phyloP scores from a whole-genome alignment of 1,140 invertebrate genomes.

The Trissolcus basalis region DNA sequence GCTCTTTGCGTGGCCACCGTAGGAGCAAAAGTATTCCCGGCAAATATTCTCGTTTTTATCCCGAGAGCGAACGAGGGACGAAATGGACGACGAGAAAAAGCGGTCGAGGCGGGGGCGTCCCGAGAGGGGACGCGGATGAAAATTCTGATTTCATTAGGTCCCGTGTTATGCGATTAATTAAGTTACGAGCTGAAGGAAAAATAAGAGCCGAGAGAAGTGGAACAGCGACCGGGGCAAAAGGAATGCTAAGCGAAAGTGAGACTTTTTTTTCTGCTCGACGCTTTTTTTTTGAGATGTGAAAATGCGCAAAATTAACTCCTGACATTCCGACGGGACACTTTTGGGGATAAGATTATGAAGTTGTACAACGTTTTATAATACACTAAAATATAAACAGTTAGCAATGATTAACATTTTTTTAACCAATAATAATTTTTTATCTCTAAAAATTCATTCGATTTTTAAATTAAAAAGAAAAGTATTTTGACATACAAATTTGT shows the following conservation, averaged over 20 bases:
- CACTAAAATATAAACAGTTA: too few relatives aligned
- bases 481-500: too few relatives aligned
- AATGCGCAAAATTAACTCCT: constrained; percentile 69
- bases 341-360: constrained; percentile 39
- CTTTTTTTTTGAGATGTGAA: constrained; percentile 43
- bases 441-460: too few relatives aligned
- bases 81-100: constrained; percentile 63
- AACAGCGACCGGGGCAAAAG: constrained; percentile 28
- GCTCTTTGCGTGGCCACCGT: constrained; percentile 35
- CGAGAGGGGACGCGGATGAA: constrained; percentile 60
- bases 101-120: constrained; percentile 25
- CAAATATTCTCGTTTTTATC: constrained; percentile 73
- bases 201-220: constrained; percentile 68
- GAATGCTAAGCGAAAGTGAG: constrained; percentile 51
- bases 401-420: too few relatives aligned
- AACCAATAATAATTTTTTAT: background rate
- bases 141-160: constrained; percentile 76
- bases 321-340: constrained; percentile 65
- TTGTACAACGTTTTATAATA: too few relatives aligned
- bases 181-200: constrained; percentile 74
- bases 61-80: constrained; percentile 57
- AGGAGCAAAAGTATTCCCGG: constrained; percentile 69
- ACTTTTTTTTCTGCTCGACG: constrained; percentile 39
- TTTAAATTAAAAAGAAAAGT: too few relatives aligned
- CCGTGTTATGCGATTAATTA: constrained; percentile 77